These are phyloP conservation scores for Drosophila multiciliata DNA, from an alignment of 2,888 invertebrate genomes.

Conservation along the genomic window DNA sequence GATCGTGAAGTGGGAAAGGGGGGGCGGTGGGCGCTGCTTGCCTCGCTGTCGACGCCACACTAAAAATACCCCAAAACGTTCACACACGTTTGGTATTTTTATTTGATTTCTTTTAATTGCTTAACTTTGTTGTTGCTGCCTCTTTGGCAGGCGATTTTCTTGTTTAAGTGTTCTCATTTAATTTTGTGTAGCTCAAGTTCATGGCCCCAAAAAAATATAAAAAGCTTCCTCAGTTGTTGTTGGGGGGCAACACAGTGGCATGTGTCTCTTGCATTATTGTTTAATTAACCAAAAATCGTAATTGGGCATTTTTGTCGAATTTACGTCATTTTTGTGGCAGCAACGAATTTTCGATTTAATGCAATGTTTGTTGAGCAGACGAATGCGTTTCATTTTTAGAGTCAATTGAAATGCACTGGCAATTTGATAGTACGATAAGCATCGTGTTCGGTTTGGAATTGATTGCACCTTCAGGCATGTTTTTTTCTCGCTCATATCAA, in stretches of 20 bases:
- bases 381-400: conserved; percentile 11
- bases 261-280: conserved; percentile 37
- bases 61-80: conserved; percentile 62
- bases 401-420: conserved; percentile 39
- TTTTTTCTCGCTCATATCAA: conserved; percentile 23
- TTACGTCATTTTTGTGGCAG: conserved; percentile 40
- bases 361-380: conserved; percentile 23
- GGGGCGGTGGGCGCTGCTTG: conserved; percentile 13
- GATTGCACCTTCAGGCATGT: conserved; percentile 43
- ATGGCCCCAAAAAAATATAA: conserved; percentile 64
- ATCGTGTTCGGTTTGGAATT: conserved; percentile 22
- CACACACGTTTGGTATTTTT: conserved; percentile 49
- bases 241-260: conserved; percentile 31
- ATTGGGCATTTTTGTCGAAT: conserved; percentile 16
- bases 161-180: conserved; percentile 66
- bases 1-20: conserved; percentile 36
- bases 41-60: conserved; percentile 44
- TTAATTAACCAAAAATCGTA: conserved; percentile 67
- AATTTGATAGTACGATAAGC: conserved; percentile 25
- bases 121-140: conserved; percentile 28
- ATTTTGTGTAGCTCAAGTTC: conserved; percentile 72
- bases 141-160: conserved; percentile 42
- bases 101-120: conserved; percentile 71
- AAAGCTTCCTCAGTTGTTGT: conserved; percentile 57
- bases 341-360: conserved; percentile 8